Evolutionary conservation across 2,797 vertebrate species (phyloP).

Genomic region (Alca torda): DNA sequence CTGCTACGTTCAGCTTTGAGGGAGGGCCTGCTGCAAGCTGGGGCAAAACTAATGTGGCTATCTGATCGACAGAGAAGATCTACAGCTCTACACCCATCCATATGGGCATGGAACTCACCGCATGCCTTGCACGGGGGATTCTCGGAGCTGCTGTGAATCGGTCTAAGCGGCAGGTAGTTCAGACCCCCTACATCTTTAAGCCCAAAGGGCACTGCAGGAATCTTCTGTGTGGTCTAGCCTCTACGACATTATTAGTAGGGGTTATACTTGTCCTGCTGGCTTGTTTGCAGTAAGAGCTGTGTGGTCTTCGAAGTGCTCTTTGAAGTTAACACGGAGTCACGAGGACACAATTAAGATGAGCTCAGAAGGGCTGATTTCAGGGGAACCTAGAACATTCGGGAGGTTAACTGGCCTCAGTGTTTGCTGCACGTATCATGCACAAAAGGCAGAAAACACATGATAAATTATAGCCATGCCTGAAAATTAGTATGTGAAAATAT

Average conservation of each 20-base stretch:
- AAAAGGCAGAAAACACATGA: background rate
- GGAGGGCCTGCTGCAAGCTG: constrained; percentile 35
- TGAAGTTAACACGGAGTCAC: constrained; percentile 24
- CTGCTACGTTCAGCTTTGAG: background rate
- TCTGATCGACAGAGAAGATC: constrained; percentile 32
- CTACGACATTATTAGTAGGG: background rate
- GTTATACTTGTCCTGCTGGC: constrained; percentile 47
- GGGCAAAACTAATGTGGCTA: constrained; percentile 21
- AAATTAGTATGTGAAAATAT: background rate
- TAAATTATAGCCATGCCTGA: background rate
- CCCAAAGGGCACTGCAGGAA: constrained; percentile 37
- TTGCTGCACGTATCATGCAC: background rate
- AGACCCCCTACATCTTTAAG: constrained; percentile 62
- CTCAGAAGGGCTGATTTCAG: background rate
- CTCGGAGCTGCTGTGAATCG: background rate
- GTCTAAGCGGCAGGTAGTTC: background rate
- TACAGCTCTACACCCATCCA: constrained; percentile 42
- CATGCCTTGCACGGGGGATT: background rate
- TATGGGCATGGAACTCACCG: background rate
- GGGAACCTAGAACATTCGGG: background rate
- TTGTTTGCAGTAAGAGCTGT: constrained; percentile 34
- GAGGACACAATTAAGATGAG: background rate
- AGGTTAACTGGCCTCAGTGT: background rate
- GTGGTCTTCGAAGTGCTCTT: constrained; percentile 36
- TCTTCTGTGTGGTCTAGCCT: constrained; percentile 45